Conservation (phyloP, 2,888 invertebrate species). For the Bembecia ichneumoniformis region DNA sequence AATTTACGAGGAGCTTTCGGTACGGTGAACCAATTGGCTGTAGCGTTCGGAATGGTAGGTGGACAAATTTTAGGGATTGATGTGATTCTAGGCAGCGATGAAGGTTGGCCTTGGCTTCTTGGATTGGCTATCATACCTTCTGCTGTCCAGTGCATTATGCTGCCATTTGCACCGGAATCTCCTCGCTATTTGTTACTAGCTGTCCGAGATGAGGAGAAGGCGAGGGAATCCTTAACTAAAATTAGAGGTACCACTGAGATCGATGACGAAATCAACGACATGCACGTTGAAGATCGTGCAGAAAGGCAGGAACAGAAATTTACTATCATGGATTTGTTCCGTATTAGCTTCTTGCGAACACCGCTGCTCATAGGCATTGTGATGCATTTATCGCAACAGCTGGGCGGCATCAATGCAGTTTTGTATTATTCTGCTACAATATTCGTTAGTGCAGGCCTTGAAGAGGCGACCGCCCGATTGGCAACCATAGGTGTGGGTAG, state of each 20-base stretch:
- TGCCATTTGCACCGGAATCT: constrained; percentile 58
- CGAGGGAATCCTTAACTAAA: constrained; percentile 40
- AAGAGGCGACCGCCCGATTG: constrained; percentile 71
- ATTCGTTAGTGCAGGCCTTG: constrained; percentile 75
- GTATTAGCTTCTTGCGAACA: constrained; percentile 38
- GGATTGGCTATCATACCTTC: constrained; percentile 57
- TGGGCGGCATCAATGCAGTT: constrained; percentile 71
- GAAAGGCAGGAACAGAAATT: constrained; percentile 55
- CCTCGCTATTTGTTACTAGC: constrained; percentile 57
- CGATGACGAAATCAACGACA: constrained; percentile 63
- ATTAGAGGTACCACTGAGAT: constrained; percentile 50
- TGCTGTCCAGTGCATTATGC: constrained; percentile 48
- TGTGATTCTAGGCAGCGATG: constrained; percentile 51
- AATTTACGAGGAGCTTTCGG: constrained; percentile 60
- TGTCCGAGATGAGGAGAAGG: constrained; percentile 48
- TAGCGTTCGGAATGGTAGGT: constrained; percentile 55
- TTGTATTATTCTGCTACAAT: constrained; percentile 80
- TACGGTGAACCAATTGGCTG: constrained; percentile 64
- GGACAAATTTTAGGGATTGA: constrained; percentile 63
- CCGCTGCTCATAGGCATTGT: constrained; percentile 63
- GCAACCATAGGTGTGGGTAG: constrained; percentile 81
- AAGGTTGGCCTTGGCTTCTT: constrained; percentile 63
- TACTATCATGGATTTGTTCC: constrained; percentile 46
- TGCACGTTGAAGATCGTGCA: constrained; percentile 60
- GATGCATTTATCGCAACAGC: constrained; percentile 66